Conservation (phyloP, 2,888 invertebrate species). For the Anthophora plumipes region DNA sequence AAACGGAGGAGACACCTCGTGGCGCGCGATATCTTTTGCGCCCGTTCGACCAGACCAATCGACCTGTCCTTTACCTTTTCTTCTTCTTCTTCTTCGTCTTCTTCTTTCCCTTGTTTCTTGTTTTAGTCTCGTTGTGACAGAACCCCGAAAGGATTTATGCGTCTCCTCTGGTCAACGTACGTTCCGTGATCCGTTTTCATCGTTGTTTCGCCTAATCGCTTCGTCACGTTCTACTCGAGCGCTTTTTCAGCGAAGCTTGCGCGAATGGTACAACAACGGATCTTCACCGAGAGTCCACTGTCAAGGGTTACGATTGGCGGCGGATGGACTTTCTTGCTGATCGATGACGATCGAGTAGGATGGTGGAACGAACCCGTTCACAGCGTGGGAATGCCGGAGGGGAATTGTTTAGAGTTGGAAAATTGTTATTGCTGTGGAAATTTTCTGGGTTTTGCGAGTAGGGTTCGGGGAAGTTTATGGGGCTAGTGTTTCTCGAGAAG, state of each 20-base stretch:
- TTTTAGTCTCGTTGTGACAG: background rate
- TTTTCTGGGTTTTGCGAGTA: background rate
- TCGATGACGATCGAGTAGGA: background rate
- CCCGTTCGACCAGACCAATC: slow-evolving; percentile 43
- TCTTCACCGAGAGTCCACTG: background rate
- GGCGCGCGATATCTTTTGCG: slow-evolving; percentile 71
- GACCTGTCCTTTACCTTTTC: slow-evolving; percentile 1
- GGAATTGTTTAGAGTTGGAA: background rate
- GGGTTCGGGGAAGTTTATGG: background rate
- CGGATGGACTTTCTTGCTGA: background rate
- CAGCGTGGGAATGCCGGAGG: slow-evolving; percentile 4
- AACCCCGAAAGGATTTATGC: slow-evolving; percentile 53
- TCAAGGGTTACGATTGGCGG: background rate
- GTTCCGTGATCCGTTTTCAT: slow-evolving; percentile 45
- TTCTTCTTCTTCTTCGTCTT: slow-evolving; percentile 10
- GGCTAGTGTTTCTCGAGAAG: background rate
- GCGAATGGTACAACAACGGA: background rate
- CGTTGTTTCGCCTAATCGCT: slow-evolving; percentile 46
- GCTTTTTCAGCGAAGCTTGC: slow-evolving; percentile 22
- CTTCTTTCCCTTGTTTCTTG: background rate
- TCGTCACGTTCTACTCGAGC: slow-evolving; percentile 27
- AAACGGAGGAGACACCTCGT: slow-evolving; percentile 70
- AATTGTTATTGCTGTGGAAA: background rate
- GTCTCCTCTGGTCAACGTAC: slow-evolving; percentile 35
- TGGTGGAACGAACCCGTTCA: background rate